These are phyloP conservation scores for Scaeva pyrastri DNA, from an alignment of 2,888 invertebrate genomes.

Conservation along the genomic window DNA sequence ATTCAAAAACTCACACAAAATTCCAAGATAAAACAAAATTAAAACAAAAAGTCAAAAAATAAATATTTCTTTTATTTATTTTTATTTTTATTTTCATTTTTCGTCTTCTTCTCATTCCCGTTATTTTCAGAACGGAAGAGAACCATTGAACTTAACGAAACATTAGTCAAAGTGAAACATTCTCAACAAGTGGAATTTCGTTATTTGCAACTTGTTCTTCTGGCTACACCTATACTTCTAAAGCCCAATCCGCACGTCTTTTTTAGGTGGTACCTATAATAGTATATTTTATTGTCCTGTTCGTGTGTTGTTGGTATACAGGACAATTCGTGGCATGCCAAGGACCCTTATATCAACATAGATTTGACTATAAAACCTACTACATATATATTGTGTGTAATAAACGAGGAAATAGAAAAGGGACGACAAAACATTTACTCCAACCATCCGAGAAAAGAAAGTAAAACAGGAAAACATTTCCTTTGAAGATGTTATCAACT, in stretches of 20 bases:
- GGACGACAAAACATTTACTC: conserved; percentile 67
- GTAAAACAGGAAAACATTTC: conserved; percentile 68
- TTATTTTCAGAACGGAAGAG: conserved; percentile 46
- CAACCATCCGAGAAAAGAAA: conserved; percentile 21
- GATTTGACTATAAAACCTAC: conserved; percentile 49
- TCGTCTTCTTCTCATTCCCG: no score
- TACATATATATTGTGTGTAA: conserved; percentile 45
- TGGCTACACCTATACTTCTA: background rate
- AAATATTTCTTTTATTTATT: conserved; percentile 39
- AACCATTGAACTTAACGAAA: conserved; percentile 75
- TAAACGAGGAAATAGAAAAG: conserved; percentile 58
- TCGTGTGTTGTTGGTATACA: conserved; percentile 32
- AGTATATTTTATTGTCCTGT: conserved; percentile 52
- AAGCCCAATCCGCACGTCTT: background rate
- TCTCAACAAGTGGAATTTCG: conserved; percentile 74
- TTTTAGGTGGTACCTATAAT: background rate
- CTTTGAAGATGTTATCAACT: conserved; percentile 75
- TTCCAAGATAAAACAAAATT: conserved; percentile 52
- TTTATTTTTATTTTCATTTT: conserved; percentile 1
- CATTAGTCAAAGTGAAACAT: conserved; percentile 74
- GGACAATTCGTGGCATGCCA: conserved; percentile 70
- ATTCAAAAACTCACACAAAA: conserved; percentile 48
- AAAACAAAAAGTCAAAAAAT: conserved; percentile 43
- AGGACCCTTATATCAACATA: conserved; percentile 65
- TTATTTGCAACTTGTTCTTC: conserved; percentile 45